Percentiles rank a stretch among this genome's conserved stretches.
Evolutionary conservation across 2,888 invertebrate species (phyloP).

Genomic region (Drosophila aldrichi): DNA sequence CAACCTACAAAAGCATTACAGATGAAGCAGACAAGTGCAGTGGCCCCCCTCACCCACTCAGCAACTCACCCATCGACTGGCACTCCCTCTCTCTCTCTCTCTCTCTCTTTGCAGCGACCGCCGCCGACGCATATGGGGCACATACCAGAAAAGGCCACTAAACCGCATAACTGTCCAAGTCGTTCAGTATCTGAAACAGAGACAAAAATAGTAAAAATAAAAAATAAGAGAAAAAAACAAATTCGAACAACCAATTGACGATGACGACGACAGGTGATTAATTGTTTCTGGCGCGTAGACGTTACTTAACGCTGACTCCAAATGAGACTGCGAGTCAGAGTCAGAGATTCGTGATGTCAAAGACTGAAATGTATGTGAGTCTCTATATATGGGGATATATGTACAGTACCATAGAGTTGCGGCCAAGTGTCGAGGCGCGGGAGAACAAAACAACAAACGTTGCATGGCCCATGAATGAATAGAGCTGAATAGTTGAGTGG

Average conservation of each 20-base stretch:
- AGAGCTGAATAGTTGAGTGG: conserved; percentile 64
- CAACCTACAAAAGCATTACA: conserved; percentile 63
- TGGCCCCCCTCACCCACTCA: background rate
- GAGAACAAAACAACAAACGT: conserved; percentile 64
- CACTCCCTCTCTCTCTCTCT: conserved; percentile 48
- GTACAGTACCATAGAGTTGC: conserved; percentile 29
- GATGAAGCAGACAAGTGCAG: conserved; percentile 57
- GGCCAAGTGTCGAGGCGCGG: conserved; percentile 60
- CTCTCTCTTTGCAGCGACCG: conserved; percentile 28
- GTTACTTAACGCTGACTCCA: conserved; percentile 76
- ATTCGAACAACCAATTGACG: conserved; percentile 49
- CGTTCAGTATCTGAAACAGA: conserved; percentile 53
- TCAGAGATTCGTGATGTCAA: conserved; percentile 67
- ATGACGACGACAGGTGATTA: conserved; percentile 81
- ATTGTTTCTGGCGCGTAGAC: conserved; percentile 75
- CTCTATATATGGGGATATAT: conserved; percentile 50
- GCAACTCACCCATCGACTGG: background rate
- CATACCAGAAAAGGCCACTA: conserved; percentile 75
- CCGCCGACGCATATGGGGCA: conserved; percentile 29
- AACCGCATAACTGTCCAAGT: conserved; percentile 72
- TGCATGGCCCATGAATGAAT: conserved; percentile 78
- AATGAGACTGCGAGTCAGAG: conserved; percentile 37
- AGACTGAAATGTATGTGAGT: conserved; percentile 32
- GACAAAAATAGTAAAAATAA: conserved; percentile 3
- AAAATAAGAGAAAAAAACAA: background rate